Conservation (phyloP, 2,797 vertebrate species). For the Lithobates pipiens region DNA sequence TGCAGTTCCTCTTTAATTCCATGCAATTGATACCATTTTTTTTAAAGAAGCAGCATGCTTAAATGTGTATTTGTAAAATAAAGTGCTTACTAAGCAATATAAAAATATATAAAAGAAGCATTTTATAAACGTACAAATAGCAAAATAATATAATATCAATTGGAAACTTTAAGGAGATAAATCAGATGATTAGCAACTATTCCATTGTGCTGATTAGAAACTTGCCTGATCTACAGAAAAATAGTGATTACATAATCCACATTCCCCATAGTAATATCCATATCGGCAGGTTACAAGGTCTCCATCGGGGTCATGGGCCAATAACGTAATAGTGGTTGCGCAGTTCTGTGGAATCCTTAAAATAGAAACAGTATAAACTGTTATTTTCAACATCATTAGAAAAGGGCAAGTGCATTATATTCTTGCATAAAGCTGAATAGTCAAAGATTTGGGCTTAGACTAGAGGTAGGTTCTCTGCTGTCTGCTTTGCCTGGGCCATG, state of each 20-base stretch:
- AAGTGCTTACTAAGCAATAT: too few relatives aligned
- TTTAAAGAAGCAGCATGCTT: too few relatives aligned
- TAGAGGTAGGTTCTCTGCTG: too few relatives aligned
- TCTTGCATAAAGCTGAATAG: not conserved
- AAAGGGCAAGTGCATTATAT: not conserved
- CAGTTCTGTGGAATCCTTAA: conserved; percentile 54
- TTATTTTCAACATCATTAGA: not conserved
- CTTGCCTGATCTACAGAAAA: conserved; percentile 42
- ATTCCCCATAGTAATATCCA: conserved; percentile 26
- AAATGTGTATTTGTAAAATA: too few relatives aligned
- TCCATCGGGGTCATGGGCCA: conserved; percentile 53
- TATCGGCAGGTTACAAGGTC: conserved; percentile 42
- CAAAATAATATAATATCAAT: too few relatives aligned
- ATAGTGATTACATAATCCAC: not conserved
- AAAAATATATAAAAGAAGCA: too few relatives aligned
- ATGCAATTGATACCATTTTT: too few relatives aligned
- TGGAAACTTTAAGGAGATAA: too few relatives aligned
- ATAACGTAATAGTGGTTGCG: conserved; percentile 20
- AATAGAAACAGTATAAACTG: not conserved
- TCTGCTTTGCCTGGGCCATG: too few relatives aligned
- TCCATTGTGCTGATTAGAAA: not conserved
- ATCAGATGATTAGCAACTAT: not conserved
- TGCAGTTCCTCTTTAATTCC: too few relatives aligned
- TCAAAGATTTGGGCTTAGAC: too few relatives aligned
- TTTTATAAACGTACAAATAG: too few relatives aligned